Evolutionary conservation across 2,888 invertebrate species (phyloP).

Genomic region (Meandrusa payeni): DNA sequence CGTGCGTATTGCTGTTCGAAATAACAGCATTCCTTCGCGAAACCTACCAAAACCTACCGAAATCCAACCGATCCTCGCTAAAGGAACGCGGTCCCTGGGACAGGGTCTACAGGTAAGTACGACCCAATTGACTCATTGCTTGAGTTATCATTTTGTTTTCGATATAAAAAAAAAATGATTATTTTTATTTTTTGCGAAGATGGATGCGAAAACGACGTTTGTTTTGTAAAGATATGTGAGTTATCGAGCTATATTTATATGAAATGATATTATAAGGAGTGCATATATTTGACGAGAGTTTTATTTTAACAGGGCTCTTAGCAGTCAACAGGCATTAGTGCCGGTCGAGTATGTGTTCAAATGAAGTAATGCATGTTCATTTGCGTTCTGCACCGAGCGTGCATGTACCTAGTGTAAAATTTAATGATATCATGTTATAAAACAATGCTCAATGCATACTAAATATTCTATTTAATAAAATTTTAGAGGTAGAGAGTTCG

Average conservation of each 20-base stretch:
- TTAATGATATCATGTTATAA: slow-evolving; percentile 37
- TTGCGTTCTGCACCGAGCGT: slow-evolving; percentile 70
- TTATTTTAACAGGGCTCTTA: slow-evolving; percentile 81
- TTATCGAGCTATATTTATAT: slow-evolving; percentile 71
- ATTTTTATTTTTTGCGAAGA: slow-evolving; percentile 74
- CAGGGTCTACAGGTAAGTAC: slow-evolving; percentile 84
- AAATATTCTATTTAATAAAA: background rate
- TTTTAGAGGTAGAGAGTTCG: background rate
- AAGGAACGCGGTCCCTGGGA: slow-evolving; percentile 93
- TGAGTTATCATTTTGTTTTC: slow-evolving; percentile 53
- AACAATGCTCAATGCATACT: no score
- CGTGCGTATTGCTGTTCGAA: slow-evolving; percentile 96
- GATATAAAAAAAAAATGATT: slow-evolving; percentile 62
- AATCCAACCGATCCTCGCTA: slow-evolving; percentile 84
- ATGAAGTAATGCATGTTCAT: slow-evolving; percentile 75
- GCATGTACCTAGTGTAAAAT: slow-evolving; percentile 65
- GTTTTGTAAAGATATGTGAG: slow-evolving; percentile 79
- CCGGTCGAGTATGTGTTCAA: slow-evolving; percentile 80
- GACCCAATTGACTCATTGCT: slow-evolving; percentile 70
- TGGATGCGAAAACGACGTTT: slow-evolving; percentile 80
- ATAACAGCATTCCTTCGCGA: slow-evolving; percentile 98
- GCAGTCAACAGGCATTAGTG: slow-evolving; percentile 81
- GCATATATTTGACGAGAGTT: slow-evolving; percentile 70
- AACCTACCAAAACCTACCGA: slow-evolving; percentile 93
- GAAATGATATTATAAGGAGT: slow-evolving; percentile 62